Evolutionary conservation across 1,140 invertebrate species (phyloP).

Genomic region (Aphelenchoides fujianensis): DNA sequence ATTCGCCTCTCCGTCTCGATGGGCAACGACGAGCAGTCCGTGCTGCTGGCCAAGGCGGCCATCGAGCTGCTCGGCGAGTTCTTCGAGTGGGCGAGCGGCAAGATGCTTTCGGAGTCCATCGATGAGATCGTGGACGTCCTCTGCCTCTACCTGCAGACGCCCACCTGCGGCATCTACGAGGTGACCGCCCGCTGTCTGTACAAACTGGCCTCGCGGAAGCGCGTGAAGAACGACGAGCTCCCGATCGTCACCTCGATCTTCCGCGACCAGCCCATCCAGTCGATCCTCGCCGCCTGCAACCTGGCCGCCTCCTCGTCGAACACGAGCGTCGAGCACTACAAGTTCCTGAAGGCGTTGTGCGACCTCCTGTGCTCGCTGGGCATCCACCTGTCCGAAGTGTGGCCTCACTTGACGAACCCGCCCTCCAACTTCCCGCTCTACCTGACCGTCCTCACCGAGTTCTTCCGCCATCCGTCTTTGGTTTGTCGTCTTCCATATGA

Average conservation of each 20-base stretch:
- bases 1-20: slow-evolving; percentile 29
- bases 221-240: slow-evolving; percentile 45
- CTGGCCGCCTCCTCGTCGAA: slow-evolving; percentile 32
- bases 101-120: slow-evolving; percentile 32
- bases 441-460: slow-evolving; percentile 43
- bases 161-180: slow-evolving; percentile 44
- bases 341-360: slow-evolving; percentile 51
- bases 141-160: slow-evolving; percentile 41
- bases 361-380: slow-evolving; percentile 51
- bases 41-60: slow-evolving; percentile 40
- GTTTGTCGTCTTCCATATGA: slow-evolving; percentile 31
- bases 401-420: slow-evolving; percentile 39
- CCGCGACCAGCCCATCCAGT: slow-evolving; percentile 40
- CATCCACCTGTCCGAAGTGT: slow-evolving; percentile 50
- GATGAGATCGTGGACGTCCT: slow-evolving; percentile 45
- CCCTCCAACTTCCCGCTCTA: slow-evolving; percentile 54
- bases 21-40: slow-evolving; percentile 25
- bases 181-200: slow-evolving; percentile 43
- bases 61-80: slow-evolving; percentile 45
- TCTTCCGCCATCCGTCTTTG: slow-evolving; percentile 54
- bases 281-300: slow-evolving; percentile 44
- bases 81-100: slow-evolving; percentile 43
- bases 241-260: slow-evolving; percentile 53
- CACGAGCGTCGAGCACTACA: slow-evolving; percentile 44
- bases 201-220: slow-evolving; percentile 46